Percentiles rank a stretch among this genome's conserved stretches.
Evolutionary conservation across 2,888 invertebrate species (phyloP).

Genomic region (Criorhina ranunculi): DNA sequence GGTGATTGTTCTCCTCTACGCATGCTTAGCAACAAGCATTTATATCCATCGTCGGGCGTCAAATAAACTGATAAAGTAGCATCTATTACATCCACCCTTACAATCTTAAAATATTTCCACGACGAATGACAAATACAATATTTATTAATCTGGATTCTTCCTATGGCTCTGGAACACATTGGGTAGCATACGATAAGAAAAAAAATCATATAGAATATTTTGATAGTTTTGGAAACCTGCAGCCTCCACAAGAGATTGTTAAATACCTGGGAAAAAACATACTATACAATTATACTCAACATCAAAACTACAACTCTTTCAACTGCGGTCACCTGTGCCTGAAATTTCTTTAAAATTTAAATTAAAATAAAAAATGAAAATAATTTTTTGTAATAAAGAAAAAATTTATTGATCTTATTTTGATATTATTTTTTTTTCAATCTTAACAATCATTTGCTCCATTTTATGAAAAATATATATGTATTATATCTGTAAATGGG

Average conservation of each 20-base stretch:
- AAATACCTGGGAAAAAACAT: slow-evolving; percentile 77
- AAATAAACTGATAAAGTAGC: too few relatives aligned
- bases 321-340: slow-evolving; percentile 80
- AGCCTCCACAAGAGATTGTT: slow-evolving; percentile 79
- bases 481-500: slow-evolving; percentile 87
- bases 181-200: slow-evolving; percentile 77
- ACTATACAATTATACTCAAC: slow-evolving; percentile 78
- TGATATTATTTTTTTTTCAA: neutral
- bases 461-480: slow-evolving; percentile 84
- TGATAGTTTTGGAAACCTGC: slow-evolving; percentile 82
- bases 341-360: slow-evolving; percentile 75
- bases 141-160: slow-evolving; percentile 79
- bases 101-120: too few relatives aligned
- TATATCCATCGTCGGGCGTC: too few relatives aligned
- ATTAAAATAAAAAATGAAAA: neutral
- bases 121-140: too few relatives aligned
- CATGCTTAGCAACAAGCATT: too few relatives aligned
- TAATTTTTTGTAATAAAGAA: neutral
- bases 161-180: too few relatives aligned
- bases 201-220: slow-evolving; percentile 80
- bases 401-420: neutral
- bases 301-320: slow-evolving; percentile 78
- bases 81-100: too few relatives aligned
- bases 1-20: too few relatives aligned
- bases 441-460: too few relatives aligned